Conservation (phyloP, 64 coral and sea anemone genomes). For the Stichodactyla mertensii region DNA sequence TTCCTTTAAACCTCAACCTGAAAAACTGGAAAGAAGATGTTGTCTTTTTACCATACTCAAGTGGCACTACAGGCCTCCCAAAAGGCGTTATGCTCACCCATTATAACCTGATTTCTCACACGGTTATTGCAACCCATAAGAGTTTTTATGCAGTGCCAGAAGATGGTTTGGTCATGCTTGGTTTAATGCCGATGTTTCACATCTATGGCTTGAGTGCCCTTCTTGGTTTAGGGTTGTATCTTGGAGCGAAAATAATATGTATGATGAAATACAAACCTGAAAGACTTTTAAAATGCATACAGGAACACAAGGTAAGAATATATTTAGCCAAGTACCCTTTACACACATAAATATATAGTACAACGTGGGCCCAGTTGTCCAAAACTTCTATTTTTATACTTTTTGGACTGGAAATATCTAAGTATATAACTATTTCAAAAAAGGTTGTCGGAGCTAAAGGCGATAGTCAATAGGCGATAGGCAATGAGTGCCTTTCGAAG, state of each 20-base stretch:
- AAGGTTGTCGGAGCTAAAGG: too few species aligned
- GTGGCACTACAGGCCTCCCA: constrained; percentile 67
- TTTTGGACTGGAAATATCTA: too few species aligned
- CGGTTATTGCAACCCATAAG: constrained; percentile 3
- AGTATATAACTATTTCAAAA: too few species aligned
- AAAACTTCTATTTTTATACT: too few species aligned
- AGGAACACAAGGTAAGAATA: constrained; percentile 57
- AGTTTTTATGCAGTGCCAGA: constrained; percentile 6
- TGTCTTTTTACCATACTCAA: constrained; percentile 59
- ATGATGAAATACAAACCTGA: constrained; percentile 57
- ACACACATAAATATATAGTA: neutral
- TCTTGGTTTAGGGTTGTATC: constrained; percentile 5
- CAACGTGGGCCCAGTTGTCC: neutral
- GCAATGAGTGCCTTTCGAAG: too few species aligned
- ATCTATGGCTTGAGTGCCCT: constrained; percentile 24
- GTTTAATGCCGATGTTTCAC: constrained; percentile 64
- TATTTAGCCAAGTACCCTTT: neutral
- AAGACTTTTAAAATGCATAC: constrained; percentile 51
- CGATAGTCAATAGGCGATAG: too few species aligned
- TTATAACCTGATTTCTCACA: constrained; percentile 47
- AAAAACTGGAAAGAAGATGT: constrained; percentile 63
- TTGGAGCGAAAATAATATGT: constrained; percentile 43
- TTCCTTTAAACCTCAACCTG: constrained; percentile 30
- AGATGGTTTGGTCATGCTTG: constrained; percentile 32
- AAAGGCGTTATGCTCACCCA: constrained; percentile 85